Evolutionary conservation across 2,113 vertebrate genomes (phyloP), one percentile per base, ranked within the genome.

Genomic region (Apaloderma vittatum): DNA sequence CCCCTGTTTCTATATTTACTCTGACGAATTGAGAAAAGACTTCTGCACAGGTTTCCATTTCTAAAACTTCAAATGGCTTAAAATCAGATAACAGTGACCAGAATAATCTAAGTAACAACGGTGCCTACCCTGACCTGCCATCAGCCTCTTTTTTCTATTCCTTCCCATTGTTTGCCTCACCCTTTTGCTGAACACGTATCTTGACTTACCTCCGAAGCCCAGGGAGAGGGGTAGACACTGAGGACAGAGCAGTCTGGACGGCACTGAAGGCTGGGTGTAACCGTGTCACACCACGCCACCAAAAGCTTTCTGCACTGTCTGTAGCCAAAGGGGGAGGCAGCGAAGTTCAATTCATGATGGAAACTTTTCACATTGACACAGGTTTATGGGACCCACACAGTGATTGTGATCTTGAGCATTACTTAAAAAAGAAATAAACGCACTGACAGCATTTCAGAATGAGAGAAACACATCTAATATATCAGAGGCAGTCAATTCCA

Each of bases 41-140:
- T 92, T 77, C 65, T 86, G 68, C 15, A 36, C 84, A 32, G 49
- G 32, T 72, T 95, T 16, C 12, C 63, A 67, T 72, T 45, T 57
- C 37, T 86, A 61, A 93, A 91, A 55, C n/a, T 73, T 70, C 68
- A 90, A 88, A 81, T 67, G 40, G 7, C 22, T 93, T 81, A 36
- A 96, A 91, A 96, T 91, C 79, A 87, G 90, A 71, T 81, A 94
- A 93, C 19, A 36, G 30, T 40, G 79, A 78, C 68, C 65, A 81
- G 70, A 91, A 85, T 78, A 89, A 74, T 54, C 67, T 86, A 67
- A 73, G 68, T 67, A 91, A 51, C 24, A 58, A 11, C 0, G 0
- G 59, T 84, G 92, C 76, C 57, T 84, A 32, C 65, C 34, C 61
- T 84, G 48, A 89, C 12, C 27, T 24, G 19, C 37, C 32, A 51